Percentiles rank a stretch among this genome's conserved stretches.
Evolutionary conservation across 2,797 vertebrate species (phyloP).

Genomic region (Enteromius trimaculatus): DNA sequence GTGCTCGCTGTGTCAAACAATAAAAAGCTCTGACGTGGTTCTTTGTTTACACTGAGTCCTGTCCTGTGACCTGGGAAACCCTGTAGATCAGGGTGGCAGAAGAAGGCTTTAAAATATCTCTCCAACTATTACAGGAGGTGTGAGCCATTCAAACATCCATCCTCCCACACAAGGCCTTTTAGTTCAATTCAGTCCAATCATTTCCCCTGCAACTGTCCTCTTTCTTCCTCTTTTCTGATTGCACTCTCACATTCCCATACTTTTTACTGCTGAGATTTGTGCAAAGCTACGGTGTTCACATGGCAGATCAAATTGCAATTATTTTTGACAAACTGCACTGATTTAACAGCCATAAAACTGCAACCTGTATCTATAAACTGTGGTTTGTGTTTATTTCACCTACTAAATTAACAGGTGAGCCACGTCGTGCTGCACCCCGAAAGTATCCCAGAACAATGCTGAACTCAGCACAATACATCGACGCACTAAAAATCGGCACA

Average conservation of each 20-base stretch:
- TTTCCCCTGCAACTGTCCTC: not conserved
- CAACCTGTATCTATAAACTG: not conserved
- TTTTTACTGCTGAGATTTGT: not conserved
- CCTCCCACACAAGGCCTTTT: constrained; percentile 35
- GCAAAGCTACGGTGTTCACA: not conserved
- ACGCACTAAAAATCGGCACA: not conserved
- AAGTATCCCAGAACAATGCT: not conserved
- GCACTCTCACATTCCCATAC: not conserved
- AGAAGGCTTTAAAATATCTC: constrained; percentile 20
- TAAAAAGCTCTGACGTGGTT: constrained; percentile 14
- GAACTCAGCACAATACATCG: not conserved
- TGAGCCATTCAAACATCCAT: constrained; percentile 37
- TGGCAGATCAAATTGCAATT: not conserved
- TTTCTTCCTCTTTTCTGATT: constrained; percentile 11
- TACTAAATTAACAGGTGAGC: not conserved
- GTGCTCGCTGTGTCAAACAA: not conserved
- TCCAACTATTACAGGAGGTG: constrained; percentile 35
- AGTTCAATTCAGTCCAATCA: not conserved
- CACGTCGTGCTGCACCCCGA: not conserved
- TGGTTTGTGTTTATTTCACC: not conserved
- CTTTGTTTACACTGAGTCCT: not conserved
- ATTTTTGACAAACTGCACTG: not conserved
- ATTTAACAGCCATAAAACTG: not conserved
- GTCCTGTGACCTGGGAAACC: constrained; percentile 28
- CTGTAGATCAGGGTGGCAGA: constrained; percentile 1